Base-by-base conservation (phyloP, 2,888 invertebrate genomes). In the Conops quadrifasciatus region DNA sequence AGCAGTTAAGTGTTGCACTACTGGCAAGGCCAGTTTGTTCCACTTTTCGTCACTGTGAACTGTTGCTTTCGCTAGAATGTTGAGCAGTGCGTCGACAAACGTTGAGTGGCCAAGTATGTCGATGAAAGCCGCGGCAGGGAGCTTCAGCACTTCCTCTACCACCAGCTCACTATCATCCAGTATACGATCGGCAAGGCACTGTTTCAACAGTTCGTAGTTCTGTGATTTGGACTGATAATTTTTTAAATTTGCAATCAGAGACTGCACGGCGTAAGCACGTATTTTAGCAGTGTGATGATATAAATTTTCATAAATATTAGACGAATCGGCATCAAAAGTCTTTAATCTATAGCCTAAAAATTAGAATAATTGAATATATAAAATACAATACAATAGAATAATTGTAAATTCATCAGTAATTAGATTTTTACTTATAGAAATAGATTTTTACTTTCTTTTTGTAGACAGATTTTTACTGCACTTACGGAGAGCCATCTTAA, bases 261-360 rank as follows among this genome's bases (percentile, higher is more conserved):
- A 89, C 75, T 90, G 87, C 0, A 95, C 87, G 0, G 93, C 94
- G 78, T 89, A 87, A 2, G 89, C 85, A 75, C 96, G 88, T 67
- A 93, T 87, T 62, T 89, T 85, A 0, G 91, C 83, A 78, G 90
- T 91, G 0, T 90, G 87, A 83, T 96, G 93, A 78, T 93, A 92
- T 0, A 95, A 84, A 75, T 91, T 91, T 80, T 92, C 89, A 77
- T 92, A 90, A 0, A 92, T 86, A 67, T 89, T 87, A 49, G 86
- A 87, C 0, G 87, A 87, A 63, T 87, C 87, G 15, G 88, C 84
- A 73, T 89, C 88, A 0, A 87, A 86, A 0, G 89, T 87, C 56
- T 89, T 88, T 0, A 90, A 88, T 73, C 89, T 88, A 74, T 89
- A 89, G 19, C 88, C 88, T 77, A 72, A 36, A 63, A 73, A 30